These are phyloP conservation scores for Mesochorus sp. DNA, from an alignment of 2,888 invertebrate genomes.

Conservation along the genomic window DNA sequence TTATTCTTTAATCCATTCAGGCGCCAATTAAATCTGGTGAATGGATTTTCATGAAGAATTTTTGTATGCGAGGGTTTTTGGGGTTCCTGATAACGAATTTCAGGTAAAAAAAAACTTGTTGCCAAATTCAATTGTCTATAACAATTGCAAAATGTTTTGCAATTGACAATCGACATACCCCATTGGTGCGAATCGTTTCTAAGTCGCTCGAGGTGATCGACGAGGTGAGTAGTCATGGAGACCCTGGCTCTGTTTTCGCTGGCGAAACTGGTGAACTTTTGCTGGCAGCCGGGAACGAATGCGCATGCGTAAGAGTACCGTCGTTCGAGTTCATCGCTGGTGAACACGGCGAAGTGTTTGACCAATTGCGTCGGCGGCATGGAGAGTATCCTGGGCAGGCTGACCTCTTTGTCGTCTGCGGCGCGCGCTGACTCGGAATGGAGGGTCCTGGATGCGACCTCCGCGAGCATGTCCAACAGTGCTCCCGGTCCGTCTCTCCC, in stretches of 20 bases:
- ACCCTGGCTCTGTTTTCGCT: conserved; percentile 83
- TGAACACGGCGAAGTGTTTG: conserved; percentile 83
- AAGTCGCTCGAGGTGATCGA: conserved; percentile 81
- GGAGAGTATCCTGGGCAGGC: conserved; percentile 73
- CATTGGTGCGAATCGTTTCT: no score
- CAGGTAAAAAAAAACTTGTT: no score
- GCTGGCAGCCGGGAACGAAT: conserved; percentile 82
- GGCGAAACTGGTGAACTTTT: conserved; percentile 84
- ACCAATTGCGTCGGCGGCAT: conserved; percentile 83
- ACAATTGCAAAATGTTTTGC: no score
- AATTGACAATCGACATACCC: no score
- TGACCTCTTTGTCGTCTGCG: conserved; percentile 60
- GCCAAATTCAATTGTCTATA: no score
- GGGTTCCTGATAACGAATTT: no score
- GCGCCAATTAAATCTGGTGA: no score
- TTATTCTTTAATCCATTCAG: no score
- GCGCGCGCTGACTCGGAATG: conserved; percentile 77
- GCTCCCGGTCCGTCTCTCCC: conserved; percentile 79
- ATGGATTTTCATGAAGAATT: no score
- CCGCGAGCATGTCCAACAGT: conserved; percentile 83
- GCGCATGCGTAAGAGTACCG: conserved; percentile 83
- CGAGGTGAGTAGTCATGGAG: conserved; percentile 83
- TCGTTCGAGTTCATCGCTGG: conserved; percentile 83
- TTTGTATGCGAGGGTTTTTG: no score
- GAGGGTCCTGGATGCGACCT: conserved; percentile 84